Conservation (phyloP, 2,113 vertebrate genomes). For the Pituophis catenifer region DNA sequence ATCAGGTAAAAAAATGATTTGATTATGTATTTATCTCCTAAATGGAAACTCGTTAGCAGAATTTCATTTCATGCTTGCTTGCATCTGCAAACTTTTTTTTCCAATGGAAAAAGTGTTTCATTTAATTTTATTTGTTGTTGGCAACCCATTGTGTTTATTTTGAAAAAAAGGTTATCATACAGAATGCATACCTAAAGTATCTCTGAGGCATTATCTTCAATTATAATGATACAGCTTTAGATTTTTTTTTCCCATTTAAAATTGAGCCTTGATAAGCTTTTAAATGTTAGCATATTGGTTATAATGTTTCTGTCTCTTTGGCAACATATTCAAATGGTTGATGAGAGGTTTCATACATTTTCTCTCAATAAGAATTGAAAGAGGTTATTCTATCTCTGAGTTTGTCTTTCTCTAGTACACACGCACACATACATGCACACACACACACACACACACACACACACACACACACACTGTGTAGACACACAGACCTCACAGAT, state of each 20-base stretch:
- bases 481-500: not conserved
- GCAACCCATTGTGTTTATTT: not conserved
- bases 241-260: constrained; percentile 7
- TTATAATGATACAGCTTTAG: not conserved
- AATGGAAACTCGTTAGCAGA: constrained; percentile 70
- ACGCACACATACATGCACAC: too few species aligned
- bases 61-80: constrained; percentile 71
- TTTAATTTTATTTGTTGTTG: constrained; percentile 37
- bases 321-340: not conserved
- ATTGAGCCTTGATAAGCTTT: not conserved
- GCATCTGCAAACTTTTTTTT: constrained; percentile 62
- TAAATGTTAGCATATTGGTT: not conserved
- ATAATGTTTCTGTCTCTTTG: constrained; percentile 8
- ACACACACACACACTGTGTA: too few species aligned
- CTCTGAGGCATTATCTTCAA: not conserved
- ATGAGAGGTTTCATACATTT: not conserved
- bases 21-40: constrained; percentile 69
- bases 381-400: not conserved
- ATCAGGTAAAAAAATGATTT: constrained; percentile 62
- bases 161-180: constrained; percentile 28
- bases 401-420: not conserved
- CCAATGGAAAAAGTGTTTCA: constrained; percentile 45
- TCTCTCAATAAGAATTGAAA: not conserved
- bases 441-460: too few species aligned
- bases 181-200: constrained; percentile 19